These are phyloP conservation scores for Hydroisotoma schaefferi DNA, from an alignment of 2,888 invertebrate species.

Conservation along the genomic window DNA sequence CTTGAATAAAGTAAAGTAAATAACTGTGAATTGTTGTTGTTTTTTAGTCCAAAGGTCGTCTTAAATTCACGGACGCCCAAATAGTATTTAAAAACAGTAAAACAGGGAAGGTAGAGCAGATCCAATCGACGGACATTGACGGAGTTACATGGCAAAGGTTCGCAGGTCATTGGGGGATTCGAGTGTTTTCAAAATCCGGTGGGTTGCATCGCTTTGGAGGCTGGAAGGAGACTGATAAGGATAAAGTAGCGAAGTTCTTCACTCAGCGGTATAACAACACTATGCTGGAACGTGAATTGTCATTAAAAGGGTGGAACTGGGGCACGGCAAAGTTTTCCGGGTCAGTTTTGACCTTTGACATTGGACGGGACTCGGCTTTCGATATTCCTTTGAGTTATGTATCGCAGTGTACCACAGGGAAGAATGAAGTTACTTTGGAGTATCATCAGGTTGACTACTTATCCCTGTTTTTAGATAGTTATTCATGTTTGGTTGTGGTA, in stretches of 20 bases:
- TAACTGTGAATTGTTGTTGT: background rate
- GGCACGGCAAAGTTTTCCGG: conserved; percentile 92
- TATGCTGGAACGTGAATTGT: conserved; percentile 85
- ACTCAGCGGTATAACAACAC: conserved; percentile 75
- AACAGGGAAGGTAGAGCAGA: conserved; percentile 93
- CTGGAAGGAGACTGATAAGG: conserved; percentile 87
- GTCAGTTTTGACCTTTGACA: conserved; percentile 77
- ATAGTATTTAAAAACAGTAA: conserved; percentile 92
- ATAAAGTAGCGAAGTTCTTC: conserved; percentile 87
- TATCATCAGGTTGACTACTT: conserved; percentile 74
- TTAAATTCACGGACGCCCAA: conserved; percentile 86
- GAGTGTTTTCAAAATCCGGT: conserved; percentile 86
- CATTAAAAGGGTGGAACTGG: conserved; percentile 99
- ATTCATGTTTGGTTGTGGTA: background rate
- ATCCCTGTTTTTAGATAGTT: background rate
- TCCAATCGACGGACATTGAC: conserved; percentile 79
- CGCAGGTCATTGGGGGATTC: conserved; percentile 82
- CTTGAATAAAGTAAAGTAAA: background rate
- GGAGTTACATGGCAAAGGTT: conserved; percentile 88
- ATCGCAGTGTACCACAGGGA: conserved; percentile 90
- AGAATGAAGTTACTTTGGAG: conserved; percentile 97
- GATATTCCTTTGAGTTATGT: conserved; percentile 95
- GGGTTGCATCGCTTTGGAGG: conserved; percentile 86
- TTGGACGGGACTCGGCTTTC: conserved; percentile 74
- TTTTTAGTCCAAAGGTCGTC: conserved; percentile 75